phyloP scores from a whole-genome alignment of 2,113 vertebrate species.

The Suricata suricatta region DNA sequence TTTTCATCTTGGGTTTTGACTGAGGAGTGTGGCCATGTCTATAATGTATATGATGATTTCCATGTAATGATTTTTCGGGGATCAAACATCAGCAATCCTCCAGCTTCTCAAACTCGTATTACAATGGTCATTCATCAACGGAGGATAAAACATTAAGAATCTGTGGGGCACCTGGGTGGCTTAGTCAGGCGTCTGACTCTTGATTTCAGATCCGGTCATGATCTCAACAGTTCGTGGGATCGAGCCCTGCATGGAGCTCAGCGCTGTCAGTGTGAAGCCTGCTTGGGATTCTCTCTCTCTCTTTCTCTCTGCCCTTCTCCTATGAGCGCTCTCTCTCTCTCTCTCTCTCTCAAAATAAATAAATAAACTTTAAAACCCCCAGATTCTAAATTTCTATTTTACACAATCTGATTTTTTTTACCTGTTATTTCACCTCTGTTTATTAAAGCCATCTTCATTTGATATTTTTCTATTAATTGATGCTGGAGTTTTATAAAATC shows the following conservation, averaged over 20 bases:
- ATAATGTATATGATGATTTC: background rate
- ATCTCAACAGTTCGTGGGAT: no score
- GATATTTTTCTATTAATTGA: background rate
- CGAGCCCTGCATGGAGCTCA: no score
- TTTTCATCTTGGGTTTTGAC: background rate
- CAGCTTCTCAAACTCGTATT: background rate
- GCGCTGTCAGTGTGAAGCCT: no score
- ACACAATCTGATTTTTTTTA: background rate
- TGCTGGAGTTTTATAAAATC: background rate
- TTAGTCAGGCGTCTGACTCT: no score
- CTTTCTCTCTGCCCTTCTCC: no score
- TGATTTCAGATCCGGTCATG: no score
- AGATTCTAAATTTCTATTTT: background rate
- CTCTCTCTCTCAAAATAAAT: no score
- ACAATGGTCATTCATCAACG: background rate
- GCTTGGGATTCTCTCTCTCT: no score
- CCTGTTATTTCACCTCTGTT: background rate
- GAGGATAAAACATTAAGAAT: background rate
- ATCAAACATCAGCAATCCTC: background rate
- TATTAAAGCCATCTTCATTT: background rate
- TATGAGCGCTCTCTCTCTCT: no score
- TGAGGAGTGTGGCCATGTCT: background rate
- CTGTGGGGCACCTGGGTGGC: background rate
- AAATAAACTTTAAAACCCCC: no score
- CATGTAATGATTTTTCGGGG: background rate